phyloP scores from a whole-genome alignment of 1,140 invertebrate genomes.

The Parasteatoda tepidariorum region DNA sequence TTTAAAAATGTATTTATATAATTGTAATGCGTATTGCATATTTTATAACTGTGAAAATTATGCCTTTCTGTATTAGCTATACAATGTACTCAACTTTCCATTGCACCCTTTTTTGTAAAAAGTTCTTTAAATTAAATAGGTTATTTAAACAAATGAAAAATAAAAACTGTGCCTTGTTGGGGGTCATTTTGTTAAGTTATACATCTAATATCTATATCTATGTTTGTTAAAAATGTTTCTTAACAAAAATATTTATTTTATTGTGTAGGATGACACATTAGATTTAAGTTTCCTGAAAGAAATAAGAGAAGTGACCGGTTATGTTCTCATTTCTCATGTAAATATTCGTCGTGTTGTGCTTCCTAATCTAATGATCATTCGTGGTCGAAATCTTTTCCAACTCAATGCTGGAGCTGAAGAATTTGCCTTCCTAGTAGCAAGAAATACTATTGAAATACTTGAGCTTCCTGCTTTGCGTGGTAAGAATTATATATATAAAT shows the following conservation, averaged over 20 bases:
- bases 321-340: slow-evolving; percentile 94
- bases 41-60: no score
- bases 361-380: slow-evolving; percentile 92
- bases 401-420: slow-evolving; percentile 84
- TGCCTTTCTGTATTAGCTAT: no score
- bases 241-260: not conserved
- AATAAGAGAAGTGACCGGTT: slow-evolving; percentile 95
- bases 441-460: slow-evolving; percentile 87
- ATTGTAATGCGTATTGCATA: no score
- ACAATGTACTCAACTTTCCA: no score
- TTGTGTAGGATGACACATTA: slow-evolving; percentile 75
- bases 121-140: no score
- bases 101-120: no score
- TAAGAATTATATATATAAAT: slow-evolving; percentile 64
- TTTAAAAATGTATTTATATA: no score
- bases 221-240: no score
- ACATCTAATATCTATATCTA: no score
- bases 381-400: slow-evolving; percentile 91
- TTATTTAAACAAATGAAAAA: no score
- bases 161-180: no score
- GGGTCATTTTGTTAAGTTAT: no score
- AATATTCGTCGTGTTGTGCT: slow-evolving; percentile 86
- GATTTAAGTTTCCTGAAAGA: slow-evolving; percentile 94
- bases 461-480: slow-evolving; percentile 88
- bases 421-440: slow-evolving; percentile 86